Conservation (phyloP, 1,140 invertebrate species). For the Bombus superbus region DNA sequence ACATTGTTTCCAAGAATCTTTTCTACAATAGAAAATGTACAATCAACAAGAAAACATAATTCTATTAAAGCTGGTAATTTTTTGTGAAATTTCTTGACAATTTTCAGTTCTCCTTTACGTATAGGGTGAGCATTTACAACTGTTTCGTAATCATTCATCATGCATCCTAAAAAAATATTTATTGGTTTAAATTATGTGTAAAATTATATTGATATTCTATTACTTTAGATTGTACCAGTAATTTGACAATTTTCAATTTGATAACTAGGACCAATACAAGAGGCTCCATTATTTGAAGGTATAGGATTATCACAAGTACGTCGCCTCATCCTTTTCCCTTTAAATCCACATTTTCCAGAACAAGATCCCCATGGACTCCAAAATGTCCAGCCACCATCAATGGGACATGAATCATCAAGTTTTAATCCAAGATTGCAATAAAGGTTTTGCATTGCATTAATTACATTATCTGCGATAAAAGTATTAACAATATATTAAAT, state of each 20-base stretch:
- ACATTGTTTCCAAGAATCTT: constrained; percentile 38
- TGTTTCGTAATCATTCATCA: constrained; percentile 38
- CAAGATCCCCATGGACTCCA: constrained; percentile 43
- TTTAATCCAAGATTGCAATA: constrained; percentile 37
- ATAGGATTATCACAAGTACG: constrained; percentile 44
- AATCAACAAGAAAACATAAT: constrained; percentile 43
- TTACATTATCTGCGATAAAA: neutral
- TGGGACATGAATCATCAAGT: constrained; percentile 2
- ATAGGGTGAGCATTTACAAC: constrained; percentile 20
- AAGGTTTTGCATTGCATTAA: constrained; percentile 9
- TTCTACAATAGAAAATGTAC: constrained; percentile 27
- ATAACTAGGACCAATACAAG: constrained; percentile 34
- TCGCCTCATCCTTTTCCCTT: constrained; percentile 33
- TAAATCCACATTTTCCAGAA: constrained; percentile 45
- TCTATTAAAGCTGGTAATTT: constrained; percentile 35
- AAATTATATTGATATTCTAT: neutral
- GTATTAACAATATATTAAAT: neutral
- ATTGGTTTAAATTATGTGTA: neutral
- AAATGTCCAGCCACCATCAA: constrained; percentile 45
- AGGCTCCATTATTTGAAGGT: constrained; percentile 35
- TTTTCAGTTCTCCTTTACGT: constrained; percentile 36
- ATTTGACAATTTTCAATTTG: constrained; percentile 42
- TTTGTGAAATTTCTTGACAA: constrained; percentile 33
- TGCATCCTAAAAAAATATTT: constrained; percentile 26
- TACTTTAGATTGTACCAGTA: constrained; percentile 3